Percentiles rank a stretch among this genome's conserved stretches.
phyloP scores from a whole-genome alignment of 2,888 invertebrate species.

The Pristionchus fissidentatus region DNA sequence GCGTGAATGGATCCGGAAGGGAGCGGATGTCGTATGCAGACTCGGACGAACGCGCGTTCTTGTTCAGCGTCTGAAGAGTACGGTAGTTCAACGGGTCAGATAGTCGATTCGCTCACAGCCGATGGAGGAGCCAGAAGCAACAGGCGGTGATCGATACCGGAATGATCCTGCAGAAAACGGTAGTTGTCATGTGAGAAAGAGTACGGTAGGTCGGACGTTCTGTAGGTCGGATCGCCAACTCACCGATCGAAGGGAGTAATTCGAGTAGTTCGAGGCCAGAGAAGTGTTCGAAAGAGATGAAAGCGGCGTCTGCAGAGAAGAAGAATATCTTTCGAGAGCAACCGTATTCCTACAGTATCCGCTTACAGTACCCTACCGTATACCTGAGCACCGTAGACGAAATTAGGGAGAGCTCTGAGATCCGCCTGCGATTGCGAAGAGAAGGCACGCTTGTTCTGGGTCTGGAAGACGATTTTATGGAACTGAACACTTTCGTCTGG shows the following conservation, averaged over 20 bases:
- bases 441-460: conserved; percentile 36
- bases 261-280: conserved; percentile 1
- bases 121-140: not conserved
- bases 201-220: conserved; percentile 25
- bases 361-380: not conserved
- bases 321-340: not conserved
- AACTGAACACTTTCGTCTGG: not conserved
- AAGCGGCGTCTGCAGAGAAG: not conserved
- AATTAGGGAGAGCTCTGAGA: conserved; percentile 22
- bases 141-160: not conserved
- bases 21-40: conserved; percentile 2
- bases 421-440: conserved; percentile 27
- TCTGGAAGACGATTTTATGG: not conserved
- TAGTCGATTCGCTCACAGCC: not conserved
- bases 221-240: not conserved
- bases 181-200: not conserved
- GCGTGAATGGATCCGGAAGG: conserved; percentile 19
- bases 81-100: conserved; percentile 3
- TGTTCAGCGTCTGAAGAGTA: conserved; percentile 27
- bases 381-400: conserved; percentile 24
- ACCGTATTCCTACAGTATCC: not conserved
- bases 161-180: not conserved
- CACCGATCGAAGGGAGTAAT: conserved; percentile 30
- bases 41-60: conserved; percentile 15
- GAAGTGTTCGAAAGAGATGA: conserved; percentile 30